phyloP scores from a whole-genome alignment of 2,797 vertebrate genomes.

The Anabas testudineus region DNA sequence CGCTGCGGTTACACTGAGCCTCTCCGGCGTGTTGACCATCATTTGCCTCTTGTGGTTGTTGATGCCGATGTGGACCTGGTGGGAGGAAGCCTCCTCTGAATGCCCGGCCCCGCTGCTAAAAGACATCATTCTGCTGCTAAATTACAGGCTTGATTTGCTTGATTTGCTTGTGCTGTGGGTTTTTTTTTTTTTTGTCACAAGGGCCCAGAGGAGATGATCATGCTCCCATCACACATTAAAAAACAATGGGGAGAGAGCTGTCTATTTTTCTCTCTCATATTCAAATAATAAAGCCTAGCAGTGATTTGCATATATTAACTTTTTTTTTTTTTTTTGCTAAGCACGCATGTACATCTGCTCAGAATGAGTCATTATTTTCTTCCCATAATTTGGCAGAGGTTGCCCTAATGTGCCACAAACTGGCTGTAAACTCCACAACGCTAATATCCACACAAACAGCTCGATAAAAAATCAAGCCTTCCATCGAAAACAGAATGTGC shows the following conservation, averaged over 20 bases:
- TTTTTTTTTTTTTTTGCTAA: slow-evolving; percentile 25
- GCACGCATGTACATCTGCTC: slow-evolving; percentile 61
- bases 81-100: slow-evolving; percentile 34
- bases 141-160: slow-evolving; percentile 33
- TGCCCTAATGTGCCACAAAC: slow-evolving; percentile 26
- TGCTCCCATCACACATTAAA: slow-evolving; percentile 21
- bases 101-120: slow-evolving; percentile 25
- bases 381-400: slow-evolving; percentile 54
- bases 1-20: slow-evolving; percentile 22
- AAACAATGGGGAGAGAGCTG: slow-evolving; percentile 22
- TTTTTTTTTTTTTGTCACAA: background rate
- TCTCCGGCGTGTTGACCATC: slow-evolving; percentile 33
- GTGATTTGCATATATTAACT: slow-evolving; percentile 63
- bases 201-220: slow-evolving; percentile 17
- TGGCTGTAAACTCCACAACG: slow-evolving; percentile 31
- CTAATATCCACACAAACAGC: slow-evolving; percentile 34
- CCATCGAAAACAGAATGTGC: slow-evolving; percentile 29
- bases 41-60: slow-evolving; percentile 31
- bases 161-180: slow-evolving; percentile 2
- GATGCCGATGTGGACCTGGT: slow-evolving; percentile 25
- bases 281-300: slow-evolving; percentile 47
- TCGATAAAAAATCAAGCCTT: slow-evolving; percentile 33
- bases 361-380: slow-evolving; percentile 56
- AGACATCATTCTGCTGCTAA: slow-evolving; percentile 46
- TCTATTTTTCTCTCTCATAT: slow-evolving; percentile 7